Percentiles rank a stretch among this genome's conserved stretches.
Conservation (phyloP, 2,888 invertebrate genomes). For the Zhuqinia jingwanae region DNA sequence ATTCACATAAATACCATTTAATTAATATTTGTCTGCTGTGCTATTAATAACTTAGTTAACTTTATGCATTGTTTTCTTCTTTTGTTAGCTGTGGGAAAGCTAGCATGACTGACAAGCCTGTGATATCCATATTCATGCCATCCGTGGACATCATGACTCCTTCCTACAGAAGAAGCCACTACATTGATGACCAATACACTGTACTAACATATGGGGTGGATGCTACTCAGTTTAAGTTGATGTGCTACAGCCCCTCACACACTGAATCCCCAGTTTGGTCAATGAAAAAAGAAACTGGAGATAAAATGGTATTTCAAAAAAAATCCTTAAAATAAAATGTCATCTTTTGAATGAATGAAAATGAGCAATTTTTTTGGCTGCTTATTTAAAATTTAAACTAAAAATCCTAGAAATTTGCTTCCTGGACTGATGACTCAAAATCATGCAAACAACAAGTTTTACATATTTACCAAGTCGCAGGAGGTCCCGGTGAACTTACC, state of each 20-base stretch:
- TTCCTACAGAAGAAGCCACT: conserved; percentile 32
- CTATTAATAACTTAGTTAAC: no score
- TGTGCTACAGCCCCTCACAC: conserved; percentile 27
- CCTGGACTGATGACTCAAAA: background rate
- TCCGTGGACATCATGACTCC: conserved; percentile 18
- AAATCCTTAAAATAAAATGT: background rate
- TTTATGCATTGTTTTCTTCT: no score
- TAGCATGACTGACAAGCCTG: conserved; percentile 1
- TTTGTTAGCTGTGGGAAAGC: conserved; percentile 42
- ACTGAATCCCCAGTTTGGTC: conserved; percentile 19
- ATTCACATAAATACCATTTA: background rate
- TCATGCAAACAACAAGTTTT: conserved; percentile 50
- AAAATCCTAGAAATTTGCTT: conserved; percentile 17
- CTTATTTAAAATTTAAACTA: background rate
- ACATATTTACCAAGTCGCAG: conserved; percentile 48
- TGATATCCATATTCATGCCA: conserved; percentile 2
- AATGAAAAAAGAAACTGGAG: conserved; percentile 9
- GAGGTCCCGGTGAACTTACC: background rate
- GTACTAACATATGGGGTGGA: background rate
- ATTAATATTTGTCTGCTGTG: background rate
- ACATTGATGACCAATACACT: conserved; percentile 1
- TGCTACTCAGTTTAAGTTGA: conserved; percentile 11
- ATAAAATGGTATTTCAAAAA: conserved; percentile 48
- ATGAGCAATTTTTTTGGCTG: background rate
- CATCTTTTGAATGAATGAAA: background rate